These are phyloP conservation scores for Mechanitis messenoides DNA, from an alignment of 2,888 invertebrate species.

Conservation along the genomic window DNA sequence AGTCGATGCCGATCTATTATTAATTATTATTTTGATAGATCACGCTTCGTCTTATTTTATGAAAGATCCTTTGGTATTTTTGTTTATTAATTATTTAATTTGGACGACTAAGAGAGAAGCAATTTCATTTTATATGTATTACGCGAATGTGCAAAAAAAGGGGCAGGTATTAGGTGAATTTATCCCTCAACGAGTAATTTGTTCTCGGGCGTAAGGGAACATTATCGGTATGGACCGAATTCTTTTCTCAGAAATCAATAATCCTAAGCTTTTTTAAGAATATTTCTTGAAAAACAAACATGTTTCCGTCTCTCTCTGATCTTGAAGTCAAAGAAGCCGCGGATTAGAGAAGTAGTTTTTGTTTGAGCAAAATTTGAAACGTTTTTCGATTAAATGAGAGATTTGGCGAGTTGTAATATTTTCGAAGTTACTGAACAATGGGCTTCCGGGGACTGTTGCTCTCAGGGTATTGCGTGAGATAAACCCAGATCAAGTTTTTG, in stretches of 20 bases:
- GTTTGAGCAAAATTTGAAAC: constrained; percentile 61
- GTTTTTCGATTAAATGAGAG: constrained; percentile 62
- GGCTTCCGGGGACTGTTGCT: constrained; percentile 61
- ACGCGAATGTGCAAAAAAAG: not conserved
- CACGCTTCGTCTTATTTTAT: constrained; percentile 69
- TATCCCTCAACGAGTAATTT: constrained; percentile 71
- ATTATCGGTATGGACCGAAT: constrained; percentile 63
- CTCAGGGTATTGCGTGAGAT: constrained; percentile 56
- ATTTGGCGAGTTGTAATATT: constrained; percentile 62
- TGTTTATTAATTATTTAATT: constrained; percentile 59
- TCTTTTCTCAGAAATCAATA: constrained; percentile 71
- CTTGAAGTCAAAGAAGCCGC: constrained; percentile 68
- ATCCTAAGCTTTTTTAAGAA: constrained; percentile 65
- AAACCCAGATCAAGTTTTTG: constrained; percentile 52
- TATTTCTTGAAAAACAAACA: constrained; percentile 66
- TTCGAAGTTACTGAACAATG: constrained; percentile 57
- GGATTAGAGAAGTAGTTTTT: constrained; percentile 65
- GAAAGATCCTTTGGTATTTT: constrained; percentile 55
- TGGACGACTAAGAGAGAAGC: constrained; percentile 20
- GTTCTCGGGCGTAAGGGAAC: constrained; percentile 61
- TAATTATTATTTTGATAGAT: constrained; percentile 76
- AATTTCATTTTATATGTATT: not conserved
- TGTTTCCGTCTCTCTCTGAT: constrained; percentile 46
- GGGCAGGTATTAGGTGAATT: constrained; percentile 63
- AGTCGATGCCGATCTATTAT: constrained; percentile 65